Conservation (phyloP, 2,113 vertebrate genomes). For the Pluvialis apricaria region DNA sequence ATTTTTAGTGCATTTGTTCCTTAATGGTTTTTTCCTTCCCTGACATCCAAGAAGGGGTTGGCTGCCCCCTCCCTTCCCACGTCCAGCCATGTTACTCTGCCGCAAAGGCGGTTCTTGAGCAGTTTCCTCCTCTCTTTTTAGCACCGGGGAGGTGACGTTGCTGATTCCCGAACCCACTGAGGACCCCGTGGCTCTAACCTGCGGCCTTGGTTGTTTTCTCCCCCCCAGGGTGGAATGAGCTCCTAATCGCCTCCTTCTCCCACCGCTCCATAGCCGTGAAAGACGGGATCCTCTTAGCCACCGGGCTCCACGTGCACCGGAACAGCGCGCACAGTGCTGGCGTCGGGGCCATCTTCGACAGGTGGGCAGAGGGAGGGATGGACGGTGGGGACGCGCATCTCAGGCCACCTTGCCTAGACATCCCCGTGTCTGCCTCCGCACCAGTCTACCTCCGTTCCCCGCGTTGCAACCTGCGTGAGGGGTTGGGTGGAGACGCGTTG, state of each 20-base stretch:
- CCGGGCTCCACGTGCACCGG: slow-evolving; percentile 93
- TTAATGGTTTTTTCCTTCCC: not conserved
- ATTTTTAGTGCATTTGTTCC: not conserved
- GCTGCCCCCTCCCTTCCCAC: not conserved
- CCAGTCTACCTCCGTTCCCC: rapidly evolving
- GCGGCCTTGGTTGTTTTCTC: not conserved
- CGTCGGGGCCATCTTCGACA: slow-evolving; percentile 98
- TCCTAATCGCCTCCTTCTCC: slow-evolving; percentile 97
- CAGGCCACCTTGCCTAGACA: not conserved
- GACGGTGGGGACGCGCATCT: not conserved
- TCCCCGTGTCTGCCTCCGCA: not conserved
- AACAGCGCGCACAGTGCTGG: slow-evolving; percentile 98
- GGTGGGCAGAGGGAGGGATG: slow-evolving; percentile 68
- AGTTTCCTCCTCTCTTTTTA: not conserved
- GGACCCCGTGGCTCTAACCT: not conserved
- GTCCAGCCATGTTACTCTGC: not conserved
- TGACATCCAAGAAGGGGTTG: not conserved
- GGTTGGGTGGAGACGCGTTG: not conserved
- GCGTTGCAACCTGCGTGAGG: rapidly evolving
- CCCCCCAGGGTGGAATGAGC: slow-evolving; percentile 93
- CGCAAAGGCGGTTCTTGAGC: not conserved
- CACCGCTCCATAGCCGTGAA: slow-evolving; percentile 96
- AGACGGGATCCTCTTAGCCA: slow-evolving; percentile 95
- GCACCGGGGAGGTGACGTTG: rapidly evolving
- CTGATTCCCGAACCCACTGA: rapidly evolving